Conservation (phyloP, 1,140 invertebrate species). For the Hyles euphorbiae region DNA sequence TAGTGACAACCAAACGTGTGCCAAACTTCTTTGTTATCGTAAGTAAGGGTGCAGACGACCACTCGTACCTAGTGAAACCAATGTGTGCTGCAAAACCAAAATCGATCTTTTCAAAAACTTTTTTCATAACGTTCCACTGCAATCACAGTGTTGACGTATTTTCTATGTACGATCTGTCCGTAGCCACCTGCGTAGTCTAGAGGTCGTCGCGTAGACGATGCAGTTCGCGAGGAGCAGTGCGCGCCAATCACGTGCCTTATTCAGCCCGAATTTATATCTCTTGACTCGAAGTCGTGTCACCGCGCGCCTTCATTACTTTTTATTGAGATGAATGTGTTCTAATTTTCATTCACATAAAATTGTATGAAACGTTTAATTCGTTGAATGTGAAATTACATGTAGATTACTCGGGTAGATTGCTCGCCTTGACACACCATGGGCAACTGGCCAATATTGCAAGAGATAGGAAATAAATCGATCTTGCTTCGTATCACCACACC, state of each 20-base stretch:
- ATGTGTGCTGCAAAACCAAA: constrained; percentile 11
- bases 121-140: constrained; percentile 2
- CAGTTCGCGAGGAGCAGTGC: constrained; percentile 31
- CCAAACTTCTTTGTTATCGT: constrained; percentile 42
- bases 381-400: not conserved
- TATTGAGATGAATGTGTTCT: no score
- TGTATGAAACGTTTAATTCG: no score
- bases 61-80: not conserved
- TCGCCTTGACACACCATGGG: not conserved
- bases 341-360: no score
- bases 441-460: constrained; percentile 4
- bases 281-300: no score
- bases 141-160: constrained; percentile 34
- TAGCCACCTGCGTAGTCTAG: constrained; percentile 53
- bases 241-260: constrained; percentile 46
- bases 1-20: constrained; percentile 54
- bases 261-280: constrained; percentile 2
- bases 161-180: constrained; percentile 20
- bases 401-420: not conserved
- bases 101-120: constrained; percentile 44
- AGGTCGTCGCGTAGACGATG: constrained; percentile 40
- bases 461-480: not conserved
- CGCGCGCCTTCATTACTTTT: no score
- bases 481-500: not conserved
- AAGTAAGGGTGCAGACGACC: constrained; percentile 36